Conservation (phyloP, 2,113 vertebrate species). For the Girardinichthys multiradiatus region DNA sequence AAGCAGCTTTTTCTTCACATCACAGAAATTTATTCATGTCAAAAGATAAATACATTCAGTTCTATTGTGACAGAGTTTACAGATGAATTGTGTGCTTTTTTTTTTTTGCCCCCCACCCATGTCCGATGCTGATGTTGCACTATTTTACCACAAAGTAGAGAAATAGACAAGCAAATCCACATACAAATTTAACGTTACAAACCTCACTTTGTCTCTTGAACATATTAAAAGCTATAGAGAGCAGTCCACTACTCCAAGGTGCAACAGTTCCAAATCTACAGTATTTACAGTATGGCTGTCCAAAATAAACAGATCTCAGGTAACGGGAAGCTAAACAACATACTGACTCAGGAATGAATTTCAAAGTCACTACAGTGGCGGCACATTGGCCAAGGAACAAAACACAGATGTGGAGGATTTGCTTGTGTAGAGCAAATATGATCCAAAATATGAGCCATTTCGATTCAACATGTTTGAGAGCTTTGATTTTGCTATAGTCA, state of each 20-base stretch:
- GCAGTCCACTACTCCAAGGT: constrained; percentile 70
- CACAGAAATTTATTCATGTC: constrained; percentile 79
- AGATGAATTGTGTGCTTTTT: constrained; percentile 70
- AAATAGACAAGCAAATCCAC: constrained; percentile 76
- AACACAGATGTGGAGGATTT: constrained; percentile 42
- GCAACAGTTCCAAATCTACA: constrained; percentile 76
- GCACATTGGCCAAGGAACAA: constrained; percentile 55
- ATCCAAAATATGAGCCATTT: neutral
- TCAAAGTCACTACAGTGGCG: constrained; percentile 65
- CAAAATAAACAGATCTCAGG: constrained; percentile 73
- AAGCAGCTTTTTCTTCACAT: constrained; percentile 57
- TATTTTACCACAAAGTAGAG: constrained; percentile 68
- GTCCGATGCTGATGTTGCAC: constrained; percentile 68
- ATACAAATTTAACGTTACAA: constrained; percentile 77
- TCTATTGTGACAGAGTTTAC: constrained; percentile 76
- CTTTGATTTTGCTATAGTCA: no score
- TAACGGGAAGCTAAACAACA: constrained; percentile 60
- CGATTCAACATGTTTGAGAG: no score
- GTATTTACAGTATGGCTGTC: constrained; percentile 78
- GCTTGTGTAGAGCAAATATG: constrained; percentile 40
- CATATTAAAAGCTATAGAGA: constrained; percentile 69
- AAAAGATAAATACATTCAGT: constrained; percentile 85
- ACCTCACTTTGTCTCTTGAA: constrained; percentile 56
- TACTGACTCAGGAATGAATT: constrained; percentile 53
- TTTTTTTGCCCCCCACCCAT: neutral